Conservation (phyloP, 2,113 vertebrate species). For the Petrocephalus microphthalmus region DNA sequence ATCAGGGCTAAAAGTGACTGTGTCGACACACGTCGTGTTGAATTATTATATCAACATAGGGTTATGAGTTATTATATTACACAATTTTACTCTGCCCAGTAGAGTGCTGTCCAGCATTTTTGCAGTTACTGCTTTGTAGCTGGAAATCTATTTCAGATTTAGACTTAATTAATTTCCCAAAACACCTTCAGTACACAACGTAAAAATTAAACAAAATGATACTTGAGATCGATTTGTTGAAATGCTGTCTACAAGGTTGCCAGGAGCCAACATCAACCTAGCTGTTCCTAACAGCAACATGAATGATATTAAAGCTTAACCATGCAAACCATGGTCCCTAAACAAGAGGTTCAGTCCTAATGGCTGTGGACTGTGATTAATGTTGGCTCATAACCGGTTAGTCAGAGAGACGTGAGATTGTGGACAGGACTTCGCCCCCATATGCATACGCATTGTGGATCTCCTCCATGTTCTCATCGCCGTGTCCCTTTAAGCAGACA, state of each 20-base stretch:
- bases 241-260: background rate
- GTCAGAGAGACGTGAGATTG: background rate
- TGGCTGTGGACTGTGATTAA: background rate
- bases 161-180: background rate
- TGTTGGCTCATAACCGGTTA: background rate
- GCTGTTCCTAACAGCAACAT: background rate
- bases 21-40: background rate
- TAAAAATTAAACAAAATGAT: background rate
- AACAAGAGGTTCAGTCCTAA: background rate
- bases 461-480: background rate
- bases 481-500: background rate
- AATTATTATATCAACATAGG: background rate
- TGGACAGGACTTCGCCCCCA: background rate
- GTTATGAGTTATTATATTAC: constrained; percentile 3
- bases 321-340: background rate
- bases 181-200: background rate
- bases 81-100: background rate
- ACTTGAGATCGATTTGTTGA: background rate
- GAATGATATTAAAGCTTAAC: background rate
- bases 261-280: background rate
- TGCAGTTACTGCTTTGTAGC: background rate
- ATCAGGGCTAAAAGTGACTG: background rate
- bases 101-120: background rate
- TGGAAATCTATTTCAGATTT: background rate
- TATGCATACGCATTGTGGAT: background rate